Evolutionary conservation across 2,113 vertebrate species (phyloP), one percentile per base, ranked within the genome.

Genomic region (Tringa solitaria): DNA sequence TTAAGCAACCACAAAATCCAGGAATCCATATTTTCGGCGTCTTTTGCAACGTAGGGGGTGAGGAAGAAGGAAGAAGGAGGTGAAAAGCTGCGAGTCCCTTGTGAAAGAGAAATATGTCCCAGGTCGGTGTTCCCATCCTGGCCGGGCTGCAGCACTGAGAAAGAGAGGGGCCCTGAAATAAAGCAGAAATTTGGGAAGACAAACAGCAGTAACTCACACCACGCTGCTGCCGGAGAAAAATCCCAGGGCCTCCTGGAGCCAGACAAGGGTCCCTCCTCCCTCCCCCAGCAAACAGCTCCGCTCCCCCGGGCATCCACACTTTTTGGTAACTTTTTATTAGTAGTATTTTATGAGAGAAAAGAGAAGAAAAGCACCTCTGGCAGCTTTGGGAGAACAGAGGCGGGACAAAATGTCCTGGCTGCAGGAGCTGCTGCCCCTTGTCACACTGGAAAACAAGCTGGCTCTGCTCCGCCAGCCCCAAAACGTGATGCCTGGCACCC

Each of bases 341-440:
- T 63, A 26, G 60, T 3, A 28, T 43, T 91, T 94, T 90, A 88
- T 9, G 51, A 93, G 76, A 65, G 53, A 90, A 54, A 51, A 43
- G 45, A 48, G 39, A 75, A 86, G 63, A 28, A 93, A 93, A 89
- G n/a, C 37, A 65, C 80, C 91, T 74, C 54, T 93, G 79, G 60
- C 89, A 84, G 51, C 68, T 67, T 53, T 2, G 0, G 75, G 41
- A 95, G 72, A 77, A 37, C 4, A 1, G 20, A 70, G 83, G 68
- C 37, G 3, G 83, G 86, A 97, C 86, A 77, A 33, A 90, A 88
- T 80, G 68, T 97, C 72, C 94, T 81, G 75, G 64, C 76, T 94
- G 85, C n/a, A n/a, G 63, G 65, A 90, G 30, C 59, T 65, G 50
- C 79, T 96, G 75, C 46, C 83, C 85, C 83, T 50, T 92, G 85